Conservation (phyloP, 2,113 vertebrate species). For the Sterna hirundo region DNA sequence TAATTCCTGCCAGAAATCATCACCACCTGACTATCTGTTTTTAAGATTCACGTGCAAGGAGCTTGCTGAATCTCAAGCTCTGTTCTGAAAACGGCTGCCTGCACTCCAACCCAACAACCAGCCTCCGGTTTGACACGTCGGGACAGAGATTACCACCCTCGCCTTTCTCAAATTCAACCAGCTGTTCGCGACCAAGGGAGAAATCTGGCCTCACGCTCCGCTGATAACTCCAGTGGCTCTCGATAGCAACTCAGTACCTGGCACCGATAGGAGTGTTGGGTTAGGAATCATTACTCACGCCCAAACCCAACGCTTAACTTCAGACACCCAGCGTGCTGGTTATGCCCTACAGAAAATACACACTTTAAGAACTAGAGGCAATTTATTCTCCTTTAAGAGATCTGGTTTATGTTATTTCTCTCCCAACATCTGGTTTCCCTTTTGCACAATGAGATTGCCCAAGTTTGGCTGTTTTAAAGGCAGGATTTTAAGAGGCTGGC, state of each 20-base stretch:
- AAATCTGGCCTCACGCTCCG: not conserved
- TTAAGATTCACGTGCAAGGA: not conserved
- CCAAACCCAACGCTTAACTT: not conserved
- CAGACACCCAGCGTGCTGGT: not conserved
- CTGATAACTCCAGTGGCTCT: not conserved
- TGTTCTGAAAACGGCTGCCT: not conserved
- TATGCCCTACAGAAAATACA: not conserved
- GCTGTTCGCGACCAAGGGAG: accelerated
- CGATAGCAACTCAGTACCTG: not conserved
- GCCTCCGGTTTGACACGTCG: accelerated
- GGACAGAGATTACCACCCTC: not conserved
- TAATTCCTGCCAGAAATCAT: not conserved
- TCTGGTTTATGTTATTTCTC: not conserved
- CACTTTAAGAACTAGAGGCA: not conserved
- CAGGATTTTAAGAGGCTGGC: not conserved
- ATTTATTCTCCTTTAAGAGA: not conserved
- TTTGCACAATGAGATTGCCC: slow-evolving; percentile 26
- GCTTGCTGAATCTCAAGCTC: not conserved
- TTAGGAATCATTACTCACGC: not conserved
- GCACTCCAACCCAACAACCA: not conserved
- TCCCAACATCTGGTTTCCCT: slow-evolving; percentile 26
- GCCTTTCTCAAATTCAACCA: not conserved
- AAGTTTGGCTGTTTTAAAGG: not conserved
- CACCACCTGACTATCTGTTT: not conserved
- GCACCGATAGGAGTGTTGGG: accelerated